Percentiles rank a stretch among this genome's conserved stretches.
These are phyloP conservation scores for Lutraria lutraria DNA, from an alignment of 2,888 invertebrate species.

Conservation along the genomic window DNA sequence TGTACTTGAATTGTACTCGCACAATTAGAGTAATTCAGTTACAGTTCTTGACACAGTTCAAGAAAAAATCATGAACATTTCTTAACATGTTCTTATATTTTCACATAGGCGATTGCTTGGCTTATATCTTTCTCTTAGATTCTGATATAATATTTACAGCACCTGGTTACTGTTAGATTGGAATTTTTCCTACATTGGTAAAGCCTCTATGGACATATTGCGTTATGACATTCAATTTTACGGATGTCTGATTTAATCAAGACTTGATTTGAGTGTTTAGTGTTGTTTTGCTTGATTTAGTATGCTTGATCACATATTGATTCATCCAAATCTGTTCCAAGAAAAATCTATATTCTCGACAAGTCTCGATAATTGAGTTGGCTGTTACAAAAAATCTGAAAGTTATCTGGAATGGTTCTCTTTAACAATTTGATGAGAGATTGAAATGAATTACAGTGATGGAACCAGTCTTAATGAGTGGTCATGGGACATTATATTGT, in stretches of 20 bases:
- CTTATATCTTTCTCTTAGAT: not conserved
- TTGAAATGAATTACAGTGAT: too few species aligned
- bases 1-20: too few species aligned
- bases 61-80: too few species aligned
- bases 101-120: too few species aligned
- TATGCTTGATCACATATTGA: conserved; percentile 4
- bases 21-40: too few species aligned
- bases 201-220: not conserved
- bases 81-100: too few species aligned
- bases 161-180: not conserved
- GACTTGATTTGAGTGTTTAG: not conserved
- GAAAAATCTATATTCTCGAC: not conserved
- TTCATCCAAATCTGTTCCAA: not conserved
- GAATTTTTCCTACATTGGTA: not conserved
- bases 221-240: not conserved
- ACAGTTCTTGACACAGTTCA: too few species aligned
- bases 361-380: not conserved
- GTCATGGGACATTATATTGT: too few species aligned
- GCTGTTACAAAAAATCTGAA: not conserved
- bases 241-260: not conserved
- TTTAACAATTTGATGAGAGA: too few species aligned
- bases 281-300: not conserved
- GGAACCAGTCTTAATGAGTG: too few species aligned
- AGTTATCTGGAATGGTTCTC: not conserved
- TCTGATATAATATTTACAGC: not conserved